phyloP scores from a whole-genome alignment of 2,888 invertebrate species.

The Lycaena phlaeas region DNA sequence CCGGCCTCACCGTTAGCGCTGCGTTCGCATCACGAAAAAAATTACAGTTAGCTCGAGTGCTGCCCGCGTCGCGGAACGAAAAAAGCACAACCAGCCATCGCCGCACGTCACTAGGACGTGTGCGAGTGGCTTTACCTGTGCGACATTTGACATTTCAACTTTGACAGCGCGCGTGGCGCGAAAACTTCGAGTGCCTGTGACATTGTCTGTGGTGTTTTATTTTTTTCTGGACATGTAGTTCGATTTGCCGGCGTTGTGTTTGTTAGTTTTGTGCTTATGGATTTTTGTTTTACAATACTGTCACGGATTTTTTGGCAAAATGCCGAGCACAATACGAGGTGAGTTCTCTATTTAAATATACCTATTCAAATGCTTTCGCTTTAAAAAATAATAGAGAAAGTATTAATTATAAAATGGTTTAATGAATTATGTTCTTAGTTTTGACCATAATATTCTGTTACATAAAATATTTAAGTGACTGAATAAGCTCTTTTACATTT shows the following conservation, averaged over 20 bases:
- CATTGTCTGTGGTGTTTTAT: constrained; percentile 16
- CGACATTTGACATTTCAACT: constrained; percentile 21
- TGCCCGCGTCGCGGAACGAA: constrained; percentile 48
- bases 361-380: background rate
- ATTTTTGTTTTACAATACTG: constrained; percentile 23
- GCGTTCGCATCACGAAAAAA: constrained; percentile 64
- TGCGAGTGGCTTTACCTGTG: constrained; percentile 30
- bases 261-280: constrained; percentile 22
- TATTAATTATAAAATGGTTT: no score
- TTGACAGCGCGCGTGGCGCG: constrained; percentile 46
- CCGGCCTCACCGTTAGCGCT: constrained; percentile 60
- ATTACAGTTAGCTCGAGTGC: constrained; percentile 52
- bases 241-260: constrained; percentile 13
- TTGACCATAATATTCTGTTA: no score
- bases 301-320: constrained; percentile 47
- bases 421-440: no score
- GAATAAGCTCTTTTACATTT: no score
- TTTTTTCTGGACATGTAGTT: constrained; percentile 19
- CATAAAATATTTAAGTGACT: no score
- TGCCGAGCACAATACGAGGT: constrained; percentile 72
- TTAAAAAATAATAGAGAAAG: background rate
- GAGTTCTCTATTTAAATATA: constrained; percentile 24
- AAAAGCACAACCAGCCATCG: constrained; percentile 56
- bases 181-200: constrained; percentile 18
- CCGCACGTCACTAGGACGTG: constrained; percentile 60